These are phyloP conservation scores for Atherinomorus stipes DNA, from an alignment of 2,113 vertebrate genomes.

Conservation along the genomic window DNA sequence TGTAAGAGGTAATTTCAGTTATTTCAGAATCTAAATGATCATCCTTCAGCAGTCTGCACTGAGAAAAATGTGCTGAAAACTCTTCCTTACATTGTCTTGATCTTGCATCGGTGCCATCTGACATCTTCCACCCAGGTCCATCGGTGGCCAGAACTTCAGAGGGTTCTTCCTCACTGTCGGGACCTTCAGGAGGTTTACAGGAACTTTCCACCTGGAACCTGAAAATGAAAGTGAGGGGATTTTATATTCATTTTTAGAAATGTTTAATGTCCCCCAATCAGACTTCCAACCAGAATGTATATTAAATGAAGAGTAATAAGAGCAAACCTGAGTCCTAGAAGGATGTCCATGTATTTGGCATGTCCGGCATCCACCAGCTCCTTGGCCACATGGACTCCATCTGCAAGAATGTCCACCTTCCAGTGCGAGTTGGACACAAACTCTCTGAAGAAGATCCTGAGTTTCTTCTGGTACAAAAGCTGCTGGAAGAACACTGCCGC, in stretches of 20 bases:
- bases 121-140: background rate
- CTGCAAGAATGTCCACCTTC: constrained; percentile 75
- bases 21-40: too few species aligned
- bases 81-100: constrained; percentile 14
- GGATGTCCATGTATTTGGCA: constrained; percentile 65
- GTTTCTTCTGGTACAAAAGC: constrained; percentile 76
- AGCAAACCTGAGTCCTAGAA: constrained; percentile 65
- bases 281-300: too few species aligned
- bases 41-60: too few species aligned
- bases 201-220: constrained; percentile 48
- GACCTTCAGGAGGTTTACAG: background rate
- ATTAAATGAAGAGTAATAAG: background rate
- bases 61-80: background rate
- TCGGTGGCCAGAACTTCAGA: background rate
- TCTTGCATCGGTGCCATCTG: rapidly evolving
- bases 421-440: constrained; percentile 64
- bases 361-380: constrained; percentile 76
- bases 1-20: too few species aligned
- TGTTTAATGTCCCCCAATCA: background rate
- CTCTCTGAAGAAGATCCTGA: constrained; percentile 84
- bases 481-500: constrained; percentile 81
- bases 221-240: constrained; percentile 3
- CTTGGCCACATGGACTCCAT: constrained; percentile 69
- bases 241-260: too few species aligned
- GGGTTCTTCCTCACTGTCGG: constrained; percentile 18